Base-by-base conservation (phyloP, 2,113 vertebrate genomes). In the Clarias gariepinus region DNA sequence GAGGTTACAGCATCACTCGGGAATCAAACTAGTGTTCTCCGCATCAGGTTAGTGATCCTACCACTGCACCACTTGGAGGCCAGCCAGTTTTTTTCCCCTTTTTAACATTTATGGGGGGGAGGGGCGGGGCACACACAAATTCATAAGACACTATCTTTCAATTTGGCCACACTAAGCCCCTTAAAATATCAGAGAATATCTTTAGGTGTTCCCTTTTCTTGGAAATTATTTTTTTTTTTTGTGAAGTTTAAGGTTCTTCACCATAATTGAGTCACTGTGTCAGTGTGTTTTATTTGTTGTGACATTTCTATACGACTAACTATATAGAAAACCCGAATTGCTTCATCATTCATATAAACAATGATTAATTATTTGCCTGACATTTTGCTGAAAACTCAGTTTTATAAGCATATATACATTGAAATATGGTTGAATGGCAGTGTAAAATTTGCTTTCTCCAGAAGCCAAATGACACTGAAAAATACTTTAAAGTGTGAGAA, bases 271-370 rank as follows among this genome's bases (percentile, higher is more conserved):
- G 64, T 68, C 64, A 68, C 64, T 68, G 64, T 68, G 64, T 19
- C 15, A 16, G 64, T 68, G 53, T 79, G 63, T 68, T 85, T 23
- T 53, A 58, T 79, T 64, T 69, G n/a, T 28, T 33, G 76, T 79
- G 61, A 21, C 55, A 30, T 21, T 18, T 57, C n/a, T 71, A 76
- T 76, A 23, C 6, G 58, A 11, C 68, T 73, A 73, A 71, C 81
- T 55, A 41, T n/a, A 81, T 79, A 80, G n/a, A 69, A 47, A 53
- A 80, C 21, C 25, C n/a, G 25, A 61, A 41, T n/a, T 18, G 73
- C 47, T 86, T 69, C 63, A 58, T 80, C 52, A 58, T 81, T 86
- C 64, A 80, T 78, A 47, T 81, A 53, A 79, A 86, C 52, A 78
- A 68, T 64, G n/a, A 68, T 86, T 33, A 19, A 63, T 81, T 71